phyloP scores from a whole-genome alignment of 2,113 vertebrate genomes.

The Aldabrachelys gigantea region DNA sequence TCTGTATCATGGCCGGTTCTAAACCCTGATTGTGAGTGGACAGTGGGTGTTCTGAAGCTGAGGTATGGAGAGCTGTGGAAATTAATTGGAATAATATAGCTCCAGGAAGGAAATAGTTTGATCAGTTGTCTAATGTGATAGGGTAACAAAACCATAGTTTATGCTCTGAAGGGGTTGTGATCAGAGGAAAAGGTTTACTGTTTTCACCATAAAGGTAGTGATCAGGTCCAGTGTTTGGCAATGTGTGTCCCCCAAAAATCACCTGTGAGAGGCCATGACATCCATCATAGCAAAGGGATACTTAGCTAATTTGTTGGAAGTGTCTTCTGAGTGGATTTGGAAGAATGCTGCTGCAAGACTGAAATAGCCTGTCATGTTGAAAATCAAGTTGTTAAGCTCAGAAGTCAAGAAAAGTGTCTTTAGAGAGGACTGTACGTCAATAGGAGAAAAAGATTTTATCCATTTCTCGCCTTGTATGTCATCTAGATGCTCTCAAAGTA shows the following conservation, averaged over 20 bases:
- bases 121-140: not conserved
- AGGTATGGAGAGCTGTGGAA: not conserved
- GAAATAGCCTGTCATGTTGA: not conserved
- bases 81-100: not conserved
- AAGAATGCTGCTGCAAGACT: not conserved
- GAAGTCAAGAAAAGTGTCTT: not conserved
- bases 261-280: not conserved
- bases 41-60: not conserved
- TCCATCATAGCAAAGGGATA: not conserved
- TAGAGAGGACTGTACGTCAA: not conserved
- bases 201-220: not conserved
- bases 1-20: not conserved
- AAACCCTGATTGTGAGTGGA: not conserved
- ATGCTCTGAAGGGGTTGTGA: not conserved
- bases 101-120: not conserved
- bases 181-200: not conserved
- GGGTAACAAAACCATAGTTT: not conserved
- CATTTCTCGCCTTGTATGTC: not conserved
- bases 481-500: not conserved
- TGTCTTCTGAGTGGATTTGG: not conserved
- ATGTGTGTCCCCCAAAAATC: not conserved
- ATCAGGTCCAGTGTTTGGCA: not conserved
- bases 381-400: not conserved
- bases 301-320: not conserved
- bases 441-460: not conserved